phyloP scores from a whole-genome alignment of 1,140 invertebrate species.

The Eulimnadia texana region DNA sequence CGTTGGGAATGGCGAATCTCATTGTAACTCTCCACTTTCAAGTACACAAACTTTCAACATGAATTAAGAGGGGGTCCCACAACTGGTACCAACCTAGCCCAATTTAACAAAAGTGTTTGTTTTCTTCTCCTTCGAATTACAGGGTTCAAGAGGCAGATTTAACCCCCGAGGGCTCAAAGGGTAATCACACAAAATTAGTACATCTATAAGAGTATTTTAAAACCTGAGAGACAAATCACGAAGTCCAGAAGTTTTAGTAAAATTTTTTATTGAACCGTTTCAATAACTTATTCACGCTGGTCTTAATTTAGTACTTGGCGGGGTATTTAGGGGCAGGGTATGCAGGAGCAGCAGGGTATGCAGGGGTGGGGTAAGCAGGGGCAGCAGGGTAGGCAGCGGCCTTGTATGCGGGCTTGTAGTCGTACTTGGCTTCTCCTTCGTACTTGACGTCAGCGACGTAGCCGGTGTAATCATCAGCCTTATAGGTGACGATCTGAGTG shows the following conservation, averaged over 20 bases:
- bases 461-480: constrained; percentile 19
- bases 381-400: constrained; percentile 10
- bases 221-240: too few species aligned
- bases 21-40: too few species aligned
- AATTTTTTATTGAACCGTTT: not conserved
- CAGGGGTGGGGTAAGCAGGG: constrained; percentile 1
- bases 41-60: too few species aligned
- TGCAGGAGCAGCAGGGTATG: constrained; percentile 10
- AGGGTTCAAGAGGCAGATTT: too few species aligned
- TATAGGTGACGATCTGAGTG: constrained; percentile 18
- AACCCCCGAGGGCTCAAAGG: too few species aligned
- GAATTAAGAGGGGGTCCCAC: too few species aligned
- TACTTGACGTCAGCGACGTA: constrained; percentile 22
- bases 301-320: not conserved
- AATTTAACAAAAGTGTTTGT: too few species aligned
- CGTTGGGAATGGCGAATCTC: too few species aligned
- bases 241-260: not conserved
- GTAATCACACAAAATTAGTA: too few species aligned
- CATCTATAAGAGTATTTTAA: too few species aligned
- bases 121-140: too few species aligned
- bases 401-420: constrained; percentile 15
- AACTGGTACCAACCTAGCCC: too few species aligned
- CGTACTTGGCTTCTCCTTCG: constrained; percentile 19
- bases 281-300: not conserved
- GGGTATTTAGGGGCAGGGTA: constrained; percentile 8